phyloP scores from a whole-genome alignment of 2,888 invertebrate genomes.

The Ptychoptera contaminata region DNA sequence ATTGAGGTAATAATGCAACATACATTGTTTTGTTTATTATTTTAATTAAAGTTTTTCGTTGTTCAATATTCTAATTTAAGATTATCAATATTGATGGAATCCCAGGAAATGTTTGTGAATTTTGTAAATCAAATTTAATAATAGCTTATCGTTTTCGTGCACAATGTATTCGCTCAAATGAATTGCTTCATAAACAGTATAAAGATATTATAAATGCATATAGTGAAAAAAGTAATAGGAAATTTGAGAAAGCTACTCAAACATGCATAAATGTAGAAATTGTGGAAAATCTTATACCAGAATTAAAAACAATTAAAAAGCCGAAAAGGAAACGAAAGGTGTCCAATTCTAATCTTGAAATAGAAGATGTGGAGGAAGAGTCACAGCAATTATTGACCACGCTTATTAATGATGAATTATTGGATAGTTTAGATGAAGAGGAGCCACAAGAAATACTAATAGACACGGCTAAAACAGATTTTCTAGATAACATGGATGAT shows the following conservation, averaged over 20 bases:
- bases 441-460: too few relatives aligned
- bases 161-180: slow-evolving; percentile 8
- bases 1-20: slow-evolving; percentile 7
- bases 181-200: slow-evolving; percentile 4
- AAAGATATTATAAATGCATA: background rate
- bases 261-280: too few relatives aligned
- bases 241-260: background rate
- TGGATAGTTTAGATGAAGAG: too few relatives aligned
- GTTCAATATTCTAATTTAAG: slow-evolving; percentile 1
- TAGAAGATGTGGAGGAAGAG: too few relatives aligned
- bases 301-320: background rate
- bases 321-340: too few relatives aligned
- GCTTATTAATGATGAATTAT: too few relatives aligned
- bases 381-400: too few relatives aligned
- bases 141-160: slow-evolving; percentile 9
- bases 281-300: background rate
- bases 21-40: background rate
- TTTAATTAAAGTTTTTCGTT: background rate
- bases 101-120: slow-evolving; percentile 9
- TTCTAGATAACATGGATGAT: background rate
- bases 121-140: slow-evolving; percentile 11
- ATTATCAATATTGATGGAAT: slow-evolving; percentile 3
- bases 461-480: background rate
- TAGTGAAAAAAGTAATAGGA: background rate
- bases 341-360: too few relatives aligned